Evolutionary conservation across 2,797 vertebrate species (phyloP).

Genomic region (Momotus momota): DNA sequence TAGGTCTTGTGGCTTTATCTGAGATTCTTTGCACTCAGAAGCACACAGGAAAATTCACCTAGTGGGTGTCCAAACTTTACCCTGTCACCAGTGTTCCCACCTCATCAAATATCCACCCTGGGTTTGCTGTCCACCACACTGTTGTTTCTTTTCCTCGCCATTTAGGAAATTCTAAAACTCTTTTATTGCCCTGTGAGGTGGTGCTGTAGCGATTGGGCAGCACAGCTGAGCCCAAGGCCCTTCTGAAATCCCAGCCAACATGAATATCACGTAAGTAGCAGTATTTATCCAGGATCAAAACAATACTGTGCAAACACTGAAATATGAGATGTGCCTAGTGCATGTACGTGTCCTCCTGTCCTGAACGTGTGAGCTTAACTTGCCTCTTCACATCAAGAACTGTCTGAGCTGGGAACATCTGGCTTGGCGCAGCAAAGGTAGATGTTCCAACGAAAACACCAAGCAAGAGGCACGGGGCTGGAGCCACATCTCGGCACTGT

Average conservation of each 20-base stretch:
- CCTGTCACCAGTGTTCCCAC: neutral
- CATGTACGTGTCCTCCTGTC: neutral
- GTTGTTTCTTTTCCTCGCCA: neutral
- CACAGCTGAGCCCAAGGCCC: neutral
- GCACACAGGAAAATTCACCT: neutral
- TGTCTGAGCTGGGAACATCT: neutral
- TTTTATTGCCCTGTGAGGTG: neutral
- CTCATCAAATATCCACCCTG: neutral
- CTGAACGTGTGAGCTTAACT: neutral
- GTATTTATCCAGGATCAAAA: neutral
- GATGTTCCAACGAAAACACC: neutral
- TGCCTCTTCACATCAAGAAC: neutral
- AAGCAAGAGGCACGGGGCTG: accelerated
- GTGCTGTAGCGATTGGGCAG: neutral
- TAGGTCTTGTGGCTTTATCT: neutral
- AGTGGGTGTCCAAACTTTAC: neutral
- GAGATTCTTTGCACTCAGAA: neutral
- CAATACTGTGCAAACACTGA: neutral
- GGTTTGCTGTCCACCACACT: neutral
- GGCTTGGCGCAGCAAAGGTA: neutral
- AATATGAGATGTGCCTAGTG: neutral
- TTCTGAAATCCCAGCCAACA: neutral
- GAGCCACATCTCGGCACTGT: neutral
- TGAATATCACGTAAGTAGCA: neutral
- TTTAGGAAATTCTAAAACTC: neutral